Percentiles rank a stretch among this genome's conserved stretches.
Evolutionary conservation across 2,113 vertebrate genomes (phyloP).

Genomic region (Ardeotis arabs): DNA sequence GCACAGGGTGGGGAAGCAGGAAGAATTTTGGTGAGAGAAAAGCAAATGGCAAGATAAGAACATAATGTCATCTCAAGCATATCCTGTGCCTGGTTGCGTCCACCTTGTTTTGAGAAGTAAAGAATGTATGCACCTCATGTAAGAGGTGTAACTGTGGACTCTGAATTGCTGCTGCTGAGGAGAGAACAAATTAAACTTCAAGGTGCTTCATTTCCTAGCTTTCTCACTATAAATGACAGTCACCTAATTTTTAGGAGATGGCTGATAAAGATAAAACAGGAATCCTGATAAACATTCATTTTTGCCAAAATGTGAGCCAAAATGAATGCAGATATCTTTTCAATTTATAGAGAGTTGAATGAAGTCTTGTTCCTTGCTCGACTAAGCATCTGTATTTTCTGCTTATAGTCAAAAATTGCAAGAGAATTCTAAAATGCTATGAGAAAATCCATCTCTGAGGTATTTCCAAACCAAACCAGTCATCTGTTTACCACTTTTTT

Average conservation of each 20-base stretch:
- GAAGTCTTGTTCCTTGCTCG: not conserved
- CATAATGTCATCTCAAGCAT: not conserved
- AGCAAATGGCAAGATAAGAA: not conserved
- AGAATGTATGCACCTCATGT: not conserved
- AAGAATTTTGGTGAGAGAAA: conserved; percentile 12
- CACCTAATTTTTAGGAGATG: not conserved
- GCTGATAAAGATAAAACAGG: not conserved
- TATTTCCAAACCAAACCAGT: not conserved
- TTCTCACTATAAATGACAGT: not conserved
- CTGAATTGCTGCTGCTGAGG: not conserved
- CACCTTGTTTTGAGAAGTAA: not conserved
- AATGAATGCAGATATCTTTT: not conserved
- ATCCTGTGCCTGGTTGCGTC: not conserved
- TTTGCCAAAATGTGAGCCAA: not conserved
- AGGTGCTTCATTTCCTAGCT: not conserved
- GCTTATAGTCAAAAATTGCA: not conserved
- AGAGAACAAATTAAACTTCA: not conserved
- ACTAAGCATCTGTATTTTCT: not conserved
- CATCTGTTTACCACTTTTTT: not conserved
- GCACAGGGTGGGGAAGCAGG: not conserved
- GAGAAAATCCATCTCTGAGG: not conserved
- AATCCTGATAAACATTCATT: not conserved
- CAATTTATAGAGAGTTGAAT: not conserved
- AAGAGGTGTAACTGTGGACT: not conserved
- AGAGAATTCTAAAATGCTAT: not conserved